Conservation (phyloP, 2,888 invertebrate species). For the Drosophila parthenogenetica region DNA sequence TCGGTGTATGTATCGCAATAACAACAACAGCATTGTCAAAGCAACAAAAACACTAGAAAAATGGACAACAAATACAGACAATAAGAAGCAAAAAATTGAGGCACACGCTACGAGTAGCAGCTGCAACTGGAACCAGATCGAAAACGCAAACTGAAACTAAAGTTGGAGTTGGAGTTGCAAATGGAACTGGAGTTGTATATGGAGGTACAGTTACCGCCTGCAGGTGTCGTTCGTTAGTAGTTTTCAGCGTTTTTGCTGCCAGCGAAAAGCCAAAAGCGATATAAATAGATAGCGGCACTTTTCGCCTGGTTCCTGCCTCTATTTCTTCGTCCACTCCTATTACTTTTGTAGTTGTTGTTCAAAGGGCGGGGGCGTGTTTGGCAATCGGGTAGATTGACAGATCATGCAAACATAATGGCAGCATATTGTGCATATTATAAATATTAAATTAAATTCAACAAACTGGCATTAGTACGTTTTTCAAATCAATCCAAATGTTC, state of each 20-base stretch:
- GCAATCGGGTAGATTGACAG: slow-evolving; percentile 76
- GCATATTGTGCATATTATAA: slow-evolving; percentile 74
- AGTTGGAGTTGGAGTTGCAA: slow-evolving; percentile 9
- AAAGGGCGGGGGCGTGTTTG: slow-evolving; percentile 24
- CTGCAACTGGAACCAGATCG: slow-evolving; percentile 20
- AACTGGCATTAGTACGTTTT: slow-evolving; percentile 50
- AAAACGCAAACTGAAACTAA: not conserved
- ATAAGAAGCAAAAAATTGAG: slow-evolving; percentile 43
- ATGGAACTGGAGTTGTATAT: slow-evolving; percentile 13
- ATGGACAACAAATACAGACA: slow-evolving; percentile 69
- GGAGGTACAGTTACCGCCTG: slow-evolving; percentile 39
- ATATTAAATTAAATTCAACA: slow-evolving; percentile 77
- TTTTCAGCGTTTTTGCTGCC: slow-evolving; percentile 71
- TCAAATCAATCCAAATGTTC: slow-evolving; percentile 3
- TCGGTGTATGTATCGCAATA: slow-evolving; percentile 62
- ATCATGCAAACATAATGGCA: slow-evolving; percentile 80
- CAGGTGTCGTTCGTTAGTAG: slow-evolving; percentile 78
- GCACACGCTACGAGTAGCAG: slow-evolving; percentile 49
- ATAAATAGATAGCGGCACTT: slow-evolving; percentile 79
- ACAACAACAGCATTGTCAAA: slow-evolving; percentile 8
- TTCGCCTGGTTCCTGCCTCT: slow-evolving; percentile 51
- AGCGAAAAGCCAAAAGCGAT: slow-evolving; percentile 77
- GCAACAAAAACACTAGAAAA: slow-evolving; percentile 26
- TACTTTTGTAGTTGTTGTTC: slow-evolving; percentile 4
- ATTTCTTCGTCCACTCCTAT: slow-evolving; percentile 10